phyloP scores from a whole-genome alignment of 2,113 vertebrate species.

The Oryzias curvinotus region DNA sequence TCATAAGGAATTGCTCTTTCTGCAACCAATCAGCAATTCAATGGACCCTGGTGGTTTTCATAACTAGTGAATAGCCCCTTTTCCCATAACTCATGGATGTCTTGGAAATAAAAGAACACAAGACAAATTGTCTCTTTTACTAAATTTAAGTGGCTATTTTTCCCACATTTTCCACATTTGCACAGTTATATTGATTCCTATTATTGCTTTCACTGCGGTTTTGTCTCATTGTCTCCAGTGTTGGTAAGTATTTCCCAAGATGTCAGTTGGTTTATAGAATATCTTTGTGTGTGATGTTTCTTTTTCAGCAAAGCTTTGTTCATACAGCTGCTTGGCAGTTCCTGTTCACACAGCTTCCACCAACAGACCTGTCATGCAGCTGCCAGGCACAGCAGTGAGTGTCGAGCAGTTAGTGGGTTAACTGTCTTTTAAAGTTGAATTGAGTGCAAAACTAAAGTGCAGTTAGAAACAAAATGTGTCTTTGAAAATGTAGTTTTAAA shows the following conservation, averaged over 20 bases:
- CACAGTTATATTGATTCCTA: constrained; percentile 13
- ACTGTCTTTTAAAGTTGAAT: constrained; percentile 13
- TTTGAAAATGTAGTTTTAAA: too few relatives aligned
- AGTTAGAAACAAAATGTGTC: not conserved
- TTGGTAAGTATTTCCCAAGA: not conserved
- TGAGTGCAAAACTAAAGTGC: not conserved
- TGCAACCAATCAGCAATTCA: constrained; percentile 3
- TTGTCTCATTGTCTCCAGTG: not conserved
- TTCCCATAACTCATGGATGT: constrained; percentile 8
- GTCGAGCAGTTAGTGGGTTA: constrained; percentile 4
- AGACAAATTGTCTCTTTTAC: constrained; percentile 28
- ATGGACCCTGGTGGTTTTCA: constrained; percentile 6
- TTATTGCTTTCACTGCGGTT: constrained; percentile 3
- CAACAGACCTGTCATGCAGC: constrained; percentile 22
- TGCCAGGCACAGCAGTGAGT: constrained; percentile 22
- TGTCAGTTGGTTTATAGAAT: constrained; percentile 14
- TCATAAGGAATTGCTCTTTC: constrained; percentile 18
- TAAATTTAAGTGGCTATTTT: constrained; percentile 20
- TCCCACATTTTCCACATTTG: constrained; percentile 20
- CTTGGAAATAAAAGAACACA: constrained; percentile 10
- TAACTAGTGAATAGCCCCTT: constrained; percentile 11
- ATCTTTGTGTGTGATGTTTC: constrained; percentile 8
- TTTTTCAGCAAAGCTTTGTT: constrained; percentile 4
- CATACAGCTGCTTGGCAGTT: constrained; percentile 21
- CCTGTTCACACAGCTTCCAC: constrained; percentile 8